Base-by-base conservation (phyloP, 2,797 vertebrate species). In the Gastrophryne carolinensis region DNA sequence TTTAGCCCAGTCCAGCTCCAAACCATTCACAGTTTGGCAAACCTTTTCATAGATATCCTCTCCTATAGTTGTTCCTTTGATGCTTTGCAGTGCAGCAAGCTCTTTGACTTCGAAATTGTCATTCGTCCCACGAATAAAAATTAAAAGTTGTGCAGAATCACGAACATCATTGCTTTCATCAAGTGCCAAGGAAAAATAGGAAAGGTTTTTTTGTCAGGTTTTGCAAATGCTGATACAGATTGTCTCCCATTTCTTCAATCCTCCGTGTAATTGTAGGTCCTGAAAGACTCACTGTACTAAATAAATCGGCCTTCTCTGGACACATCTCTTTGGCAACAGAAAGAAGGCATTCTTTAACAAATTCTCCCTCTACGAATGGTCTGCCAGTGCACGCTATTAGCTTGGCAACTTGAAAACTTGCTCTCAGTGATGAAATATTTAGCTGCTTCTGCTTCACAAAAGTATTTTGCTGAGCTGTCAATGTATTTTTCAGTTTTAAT, bases 81-180 rank as follows among this genome's bases (percentile, higher is more conserved):
- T 44, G 21, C 35, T 41, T 26, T 44, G 35, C 37, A 64, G 35
- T 27, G 39, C 37, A 64, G 62, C 39, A 41, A 64, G 37, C 21
- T 64, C 39, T 64, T 64, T 26, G 60, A 63, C 37, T 39, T 63
- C 32, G 10, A 39, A 63, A 39, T 63, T 2, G 2, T 63, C 13
- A 39, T 9, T 82, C 63, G 72, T 78, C 79, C 80, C 74, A 60
- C 71, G 17, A 57, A 83, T 78, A 65, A 82, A 84, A 82, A 83
- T 81, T 0, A 83, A 63, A 30, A 80, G 78, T 66, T 83, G 74
- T 47, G 75, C 68, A 9, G 75, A 84, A 78, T 83, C 78, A 54
- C 79, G 79, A 65, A 83, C 37, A 58, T 83, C 81, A 24, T 23
- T 82, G 69, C 81, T 82, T 56, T 83, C 81, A 78, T 84, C 72